Base-by-base conservation (phyloP, 2,888 invertebrate genomes). In the Drosophila peninsularis region DNA sequence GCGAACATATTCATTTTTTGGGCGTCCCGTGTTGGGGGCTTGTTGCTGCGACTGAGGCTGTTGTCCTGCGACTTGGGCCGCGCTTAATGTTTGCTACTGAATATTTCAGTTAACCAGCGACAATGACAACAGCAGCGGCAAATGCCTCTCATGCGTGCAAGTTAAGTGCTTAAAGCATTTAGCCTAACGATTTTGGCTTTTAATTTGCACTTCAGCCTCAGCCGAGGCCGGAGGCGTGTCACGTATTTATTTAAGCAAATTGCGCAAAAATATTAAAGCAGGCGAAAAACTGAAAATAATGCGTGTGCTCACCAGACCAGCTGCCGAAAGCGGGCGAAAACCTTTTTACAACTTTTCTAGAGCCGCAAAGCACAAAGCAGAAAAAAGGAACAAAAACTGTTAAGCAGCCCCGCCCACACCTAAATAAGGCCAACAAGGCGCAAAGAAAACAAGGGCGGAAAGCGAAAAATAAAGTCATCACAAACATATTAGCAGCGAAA, bases 381-480 rank as follows among this genome's bases (percentile, higher is more conserved):
- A 30, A 30, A 30, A 30, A 42, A 13, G 13, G 27, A 21, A n/a
- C 14, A 52, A 71, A 66, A 78, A 71, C 78, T 78, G 78, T 76
- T 82, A 77, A 81, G 83, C 77, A 69, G 62, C 39, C 37, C 30
- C 36, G 36, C 27, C 41, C 45, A 27, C 37, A 47, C 47, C 69
- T 80, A 86, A 81, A 76, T 68, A 78, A 64, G 71, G 68, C 67
- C 1, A 45, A 65, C 50, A 52, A 62, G 61, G 44, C 37, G 36
- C 53, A 64, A 50, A 67, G 47, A 57, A 56, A 81, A 78, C 47
- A 75, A 64, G 41, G 78, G 75, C 85, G 78, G 78, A 80, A 89
- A 81, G 80, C 88, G 80, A 88, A 86, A 90, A 89, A 82, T 90
- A 89, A 91, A 90, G 90, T 90, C 90, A 88, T 89, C 91, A 90